phyloP scores from a whole-genome alignment of 2,113 vertebrate genomes.

The Alouatta palliata region DNA sequence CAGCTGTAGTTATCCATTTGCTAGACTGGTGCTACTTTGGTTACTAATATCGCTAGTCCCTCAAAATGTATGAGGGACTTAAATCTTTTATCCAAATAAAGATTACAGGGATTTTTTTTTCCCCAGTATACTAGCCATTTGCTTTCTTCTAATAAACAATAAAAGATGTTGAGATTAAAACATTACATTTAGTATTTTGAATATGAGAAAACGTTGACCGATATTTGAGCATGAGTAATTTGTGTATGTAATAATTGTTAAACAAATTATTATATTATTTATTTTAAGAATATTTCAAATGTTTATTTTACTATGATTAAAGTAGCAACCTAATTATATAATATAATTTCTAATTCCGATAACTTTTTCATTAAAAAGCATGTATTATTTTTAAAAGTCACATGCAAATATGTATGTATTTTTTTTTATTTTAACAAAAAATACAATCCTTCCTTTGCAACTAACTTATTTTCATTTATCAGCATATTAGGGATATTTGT shows the following conservation, averaged over 20 bases:
- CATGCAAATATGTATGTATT: background rate
- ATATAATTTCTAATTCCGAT: background rate
- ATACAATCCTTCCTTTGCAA: background rate
- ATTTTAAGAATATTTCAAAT: background rate
- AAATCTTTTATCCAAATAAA: background rate
- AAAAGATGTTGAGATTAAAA: background rate
- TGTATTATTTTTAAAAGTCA: background rate
- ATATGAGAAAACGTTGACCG: background rate
- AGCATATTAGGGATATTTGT: background rate
- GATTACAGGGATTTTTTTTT: background rate
- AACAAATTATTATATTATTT: background rate
- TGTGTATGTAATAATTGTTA: background rate
- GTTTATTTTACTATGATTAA: background rate
- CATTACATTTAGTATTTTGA: background rate
- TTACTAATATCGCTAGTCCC: background rate
- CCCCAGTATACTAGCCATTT: background rate
- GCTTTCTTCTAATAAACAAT: background rate
- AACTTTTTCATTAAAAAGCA: background rate
- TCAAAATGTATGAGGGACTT: background rate
- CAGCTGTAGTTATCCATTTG: slow-evolving; percentile 61
- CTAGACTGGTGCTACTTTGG: background rate
- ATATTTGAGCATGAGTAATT: background rate
- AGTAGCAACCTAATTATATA: background rate
- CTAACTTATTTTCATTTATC: background rate
- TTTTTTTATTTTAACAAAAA: background rate